Percentiles rank a stretch among this genome's conserved stretches.
These are phyloP conservation scores for Gnathonemus longibarbis DNA, from an alignment of 2,113 vertebrate species.

Conservation along the genomic window DNA sequence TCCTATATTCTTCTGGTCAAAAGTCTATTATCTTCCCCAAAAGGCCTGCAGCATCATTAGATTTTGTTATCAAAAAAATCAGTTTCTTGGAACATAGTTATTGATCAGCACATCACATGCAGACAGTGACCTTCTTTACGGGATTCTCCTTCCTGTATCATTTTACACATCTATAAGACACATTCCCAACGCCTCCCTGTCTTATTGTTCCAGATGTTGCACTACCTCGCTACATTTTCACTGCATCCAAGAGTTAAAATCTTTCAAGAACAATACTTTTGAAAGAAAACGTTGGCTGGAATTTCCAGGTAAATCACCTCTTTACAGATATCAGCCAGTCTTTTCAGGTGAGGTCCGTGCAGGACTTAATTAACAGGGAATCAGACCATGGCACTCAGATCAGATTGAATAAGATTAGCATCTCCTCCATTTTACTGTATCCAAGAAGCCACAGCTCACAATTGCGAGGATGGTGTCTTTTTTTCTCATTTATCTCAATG, in stretches of 20 bases:
- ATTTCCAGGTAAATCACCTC: background rate
- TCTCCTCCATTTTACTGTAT: background rate
- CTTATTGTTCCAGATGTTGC: background rate
- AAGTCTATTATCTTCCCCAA: background rate
- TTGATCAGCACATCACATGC: background rate
- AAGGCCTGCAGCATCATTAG: background rate
- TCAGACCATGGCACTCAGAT: background rate
- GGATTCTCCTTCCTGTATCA: background rate
- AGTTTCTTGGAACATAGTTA: background rate
- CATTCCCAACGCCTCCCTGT: background rate
- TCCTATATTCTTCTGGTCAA: background rate
- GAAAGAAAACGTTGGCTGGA: background rate
- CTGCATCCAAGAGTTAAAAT: background rate
- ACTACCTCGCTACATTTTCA: background rate
- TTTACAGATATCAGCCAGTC: background rate
- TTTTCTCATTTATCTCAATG: background rate
- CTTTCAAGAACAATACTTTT: background rate
- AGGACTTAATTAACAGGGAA: background rate
- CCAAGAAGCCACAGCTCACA: background rate
- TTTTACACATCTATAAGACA: background rate
- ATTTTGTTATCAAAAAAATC: background rate
- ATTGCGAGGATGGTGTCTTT: background rate
- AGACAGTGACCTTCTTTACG: background rate
- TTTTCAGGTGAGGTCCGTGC: background rate
- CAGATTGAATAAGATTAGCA: background rate